Evolutionary conservation across 1,140 invertebrate species (phyloP), one percentile per base, ranked within the genome.

Genomic region (Oryzaephilus surinamensis): DNA sequence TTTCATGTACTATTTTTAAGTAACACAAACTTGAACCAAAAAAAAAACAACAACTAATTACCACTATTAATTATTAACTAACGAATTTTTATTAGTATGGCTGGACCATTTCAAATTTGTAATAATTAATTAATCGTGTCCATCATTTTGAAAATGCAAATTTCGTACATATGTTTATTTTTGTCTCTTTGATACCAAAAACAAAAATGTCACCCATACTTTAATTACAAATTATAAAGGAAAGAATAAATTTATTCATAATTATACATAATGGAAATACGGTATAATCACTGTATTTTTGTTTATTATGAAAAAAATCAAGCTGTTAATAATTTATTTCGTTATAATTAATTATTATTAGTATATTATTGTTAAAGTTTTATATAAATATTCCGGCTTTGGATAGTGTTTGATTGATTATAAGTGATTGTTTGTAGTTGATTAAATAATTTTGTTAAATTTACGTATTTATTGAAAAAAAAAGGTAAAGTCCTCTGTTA

Each of bases 351-450:
- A 42, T 45, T 46, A 45, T 37, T 43, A 52, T 47, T n/a, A 40
- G 36, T 52, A 43, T 49, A 58, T 58, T 52, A 52, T 57, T 57
- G 54, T 56, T 56, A 52, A 52, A 52, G 46, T 54, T 58, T 56
- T 57, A 57, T 57, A 57, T 57, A 51, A 57, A 55, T 55, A 52
- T 55, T 52, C 43, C 44, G 45, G 51, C 34, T 46, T 48, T 51
- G 43, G 50, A 35, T 35, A 46, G 46, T 49, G 49, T 53, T 45
- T 41, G 36, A 26, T 29, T 41, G 36, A 40, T 28, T 24, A n/a
- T 24, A 6, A 24, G 23, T 36, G 33, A 26, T 36, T 36, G 18
- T 4, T 13, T 34, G 16, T 37, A 44, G 40, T 24, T 37, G 17
- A 19, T 33, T 41, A 30, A 20, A 20, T 32, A 13, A 36, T 16